Evolutionary conservation across 2,113 vertebrate species (phyloP).

Genomic region (Narcine bancroftii): DNA sequence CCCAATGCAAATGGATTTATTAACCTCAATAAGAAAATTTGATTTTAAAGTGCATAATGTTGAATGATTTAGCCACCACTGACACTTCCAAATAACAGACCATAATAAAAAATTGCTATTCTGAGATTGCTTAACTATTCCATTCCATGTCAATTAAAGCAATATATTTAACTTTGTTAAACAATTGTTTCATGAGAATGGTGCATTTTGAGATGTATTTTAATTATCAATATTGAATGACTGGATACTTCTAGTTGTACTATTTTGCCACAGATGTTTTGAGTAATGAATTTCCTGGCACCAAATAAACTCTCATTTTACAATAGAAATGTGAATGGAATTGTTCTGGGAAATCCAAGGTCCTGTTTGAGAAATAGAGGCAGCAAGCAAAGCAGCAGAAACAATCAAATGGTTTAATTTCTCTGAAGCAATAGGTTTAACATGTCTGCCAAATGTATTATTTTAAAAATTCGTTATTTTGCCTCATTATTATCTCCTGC

Average conservation of each 20-base stretch:
- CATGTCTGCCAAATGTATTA: not conserved
- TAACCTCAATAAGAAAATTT: not conserved
- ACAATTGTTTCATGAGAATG: not conserved
- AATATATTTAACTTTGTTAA: not conserved
- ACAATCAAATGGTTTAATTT: too few relatives aligned
- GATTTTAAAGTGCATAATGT: not conserved
- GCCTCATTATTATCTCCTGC: not conserved
- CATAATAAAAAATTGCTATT: not conserved
- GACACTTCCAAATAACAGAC: not conserved
- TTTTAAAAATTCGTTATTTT: not conserved
- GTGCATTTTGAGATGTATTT: not conserved
- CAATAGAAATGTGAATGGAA: not conserved
- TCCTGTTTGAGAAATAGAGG: not conserved
- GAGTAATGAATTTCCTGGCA: not conserved
- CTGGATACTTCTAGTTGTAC: not conserved
- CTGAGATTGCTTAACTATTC: not conserved
- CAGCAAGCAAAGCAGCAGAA: not conserved
- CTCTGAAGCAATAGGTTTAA: not conserved
- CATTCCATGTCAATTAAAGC: not conserved
- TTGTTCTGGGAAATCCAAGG: not conserved
- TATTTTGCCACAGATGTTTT: not conserved
- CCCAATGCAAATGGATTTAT: conserved; percentile 4
- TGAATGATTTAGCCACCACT: not conserved
- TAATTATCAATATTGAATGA: not conserved
- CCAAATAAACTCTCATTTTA: not conserved